Conservation (phyloP, 2,888 invertebrate species). For the Altica lythri region DNA sequence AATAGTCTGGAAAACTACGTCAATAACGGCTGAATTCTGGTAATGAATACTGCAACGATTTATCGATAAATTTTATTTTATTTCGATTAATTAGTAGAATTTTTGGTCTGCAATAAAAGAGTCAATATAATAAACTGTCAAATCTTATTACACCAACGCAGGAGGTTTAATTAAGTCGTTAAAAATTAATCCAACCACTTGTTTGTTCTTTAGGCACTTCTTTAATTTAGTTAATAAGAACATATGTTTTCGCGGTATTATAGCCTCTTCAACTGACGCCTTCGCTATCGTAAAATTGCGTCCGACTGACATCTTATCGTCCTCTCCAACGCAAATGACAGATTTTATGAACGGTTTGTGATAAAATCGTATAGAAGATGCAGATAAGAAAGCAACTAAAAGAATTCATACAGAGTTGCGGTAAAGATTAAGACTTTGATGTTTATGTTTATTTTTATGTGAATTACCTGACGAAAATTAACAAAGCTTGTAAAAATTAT, state of each 20-base stretch:
- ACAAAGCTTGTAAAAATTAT: neutral
- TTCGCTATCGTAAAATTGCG: conserved; percentile 47
- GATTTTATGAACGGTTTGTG: conserved; percentile 45
- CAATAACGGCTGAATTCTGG: too few relatives aligned
- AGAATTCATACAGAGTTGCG: conserved; percentile 3
- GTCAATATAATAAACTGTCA: too few relatives aligned
- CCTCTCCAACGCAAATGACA: conserved; percentile 42
- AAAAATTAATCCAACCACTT: conserved; percentile 31
- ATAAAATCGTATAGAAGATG: conserved; percentile 16
- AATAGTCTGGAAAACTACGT: too few relatives aligned
- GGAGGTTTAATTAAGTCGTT: conserved; percentile 30
- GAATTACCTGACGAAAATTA: conserved; percentile 12
- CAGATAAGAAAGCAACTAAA: conserved; percentile 4
- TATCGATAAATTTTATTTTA: too few relatives aligned
- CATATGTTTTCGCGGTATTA: conserved; percentile 45
- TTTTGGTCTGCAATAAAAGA: too few relatives aligned
- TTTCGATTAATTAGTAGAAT: too few relatives aligned
- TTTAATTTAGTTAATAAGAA: conserved; percentile 47
- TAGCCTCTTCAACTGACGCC: conserved; percentile 43
- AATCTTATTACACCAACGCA: too few relatives aligned
- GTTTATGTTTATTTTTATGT: conserved; percentile 12
- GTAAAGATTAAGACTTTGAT: neutral
- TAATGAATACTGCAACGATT: too few relatives aligned
- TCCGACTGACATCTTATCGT: conserved; percentile 41
- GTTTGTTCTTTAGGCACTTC: conserved; percentile 34